These are phyloP conservation scores for Clarias batrachus DNA, from an alignment of 2,113 vertebrate species.

Conservation along the genomic window DNA sequence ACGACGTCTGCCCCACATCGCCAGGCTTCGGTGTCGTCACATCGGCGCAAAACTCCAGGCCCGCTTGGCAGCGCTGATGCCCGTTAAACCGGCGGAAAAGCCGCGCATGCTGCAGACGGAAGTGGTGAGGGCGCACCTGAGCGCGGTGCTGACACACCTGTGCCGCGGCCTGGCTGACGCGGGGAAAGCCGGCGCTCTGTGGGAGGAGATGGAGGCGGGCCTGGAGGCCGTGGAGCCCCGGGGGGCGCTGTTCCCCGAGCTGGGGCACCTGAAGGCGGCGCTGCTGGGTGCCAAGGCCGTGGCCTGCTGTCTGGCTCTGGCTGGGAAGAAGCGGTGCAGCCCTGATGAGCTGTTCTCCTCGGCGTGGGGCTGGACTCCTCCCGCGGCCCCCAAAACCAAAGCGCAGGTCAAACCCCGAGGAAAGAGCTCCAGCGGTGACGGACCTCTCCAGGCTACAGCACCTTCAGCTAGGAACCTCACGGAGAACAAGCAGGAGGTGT, in stretches of 20 bases:
- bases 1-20: conserved; percentile 63
- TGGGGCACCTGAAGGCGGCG: conserved; percentile 72
- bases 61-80: conserved; percentile 56
- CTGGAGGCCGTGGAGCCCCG: conserved; percentile 69
- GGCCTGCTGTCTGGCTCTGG: conserved; percentile 63
- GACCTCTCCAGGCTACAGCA: background rate
- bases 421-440: conserved; percentile 27
- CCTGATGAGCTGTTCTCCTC: conserved; percentile 70
- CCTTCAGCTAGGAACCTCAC: conserved; percentile 7
- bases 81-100: background rate
- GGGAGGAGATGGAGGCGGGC: conserved; percentile 75
- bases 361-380: conserved; percentile 74
- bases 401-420: conserved; percentile 52
- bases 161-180: conserved; percentile 57
- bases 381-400: conserved; percentile 36
- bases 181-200: conserved; percentile 58
- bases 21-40: conserved; percentile 66
- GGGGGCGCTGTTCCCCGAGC: conserved; percentile 53
- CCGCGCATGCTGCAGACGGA: conserved; percentile 70
- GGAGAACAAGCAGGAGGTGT: background rate
- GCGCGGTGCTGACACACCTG: conserved; percentile 61
- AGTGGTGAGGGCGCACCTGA: conserved; percentile 71
- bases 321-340: conserved; percentile 57
- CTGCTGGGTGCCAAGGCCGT: conserved; percentile 76
- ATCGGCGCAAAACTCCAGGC: conserved; percentile 56